A percentile compares a stretch with the other conserved stretches of the same genome.
Conservation (phyloP, 2,113 vertebrate genomes). For the Gymnarchus niloticus region DNA sequence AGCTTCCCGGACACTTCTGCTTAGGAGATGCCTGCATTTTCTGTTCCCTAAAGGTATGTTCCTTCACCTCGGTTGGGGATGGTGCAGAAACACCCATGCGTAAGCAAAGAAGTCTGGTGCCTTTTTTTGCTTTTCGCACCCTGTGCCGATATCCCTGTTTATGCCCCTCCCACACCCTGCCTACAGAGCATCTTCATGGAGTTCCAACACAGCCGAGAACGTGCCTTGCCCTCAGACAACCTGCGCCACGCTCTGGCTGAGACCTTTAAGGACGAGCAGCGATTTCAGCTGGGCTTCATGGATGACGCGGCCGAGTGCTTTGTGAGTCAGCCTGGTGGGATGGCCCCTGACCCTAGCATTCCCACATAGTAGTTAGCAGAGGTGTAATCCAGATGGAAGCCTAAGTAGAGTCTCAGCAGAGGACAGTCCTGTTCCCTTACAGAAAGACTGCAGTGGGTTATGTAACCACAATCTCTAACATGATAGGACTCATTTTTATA, state of each 20-base stretch:
- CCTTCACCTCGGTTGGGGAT: not conserved
- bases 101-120: too few relatives aligned
- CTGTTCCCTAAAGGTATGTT: constrained; percentile 89
- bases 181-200: constrained; percentile 86
- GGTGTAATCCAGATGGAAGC: not conserved
- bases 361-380: not conserved
- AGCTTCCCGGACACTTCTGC: constrained; percentile 86
- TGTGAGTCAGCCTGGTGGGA: constrained; percentile 66
- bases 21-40: constrained; percentile 94
- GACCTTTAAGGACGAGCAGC: constrained; percentile 93
- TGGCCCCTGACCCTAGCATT: not conserved
- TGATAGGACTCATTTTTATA: not conserved
- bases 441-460: not conserved
- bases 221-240: constrained; percentile 91
- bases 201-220: constrained; percentile 88
- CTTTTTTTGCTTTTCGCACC: not conserved
- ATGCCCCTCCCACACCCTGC: not conserved
- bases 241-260: constrained; percentile 89
- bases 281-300: constrained; percentile 97
- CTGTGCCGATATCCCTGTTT: not conserved
- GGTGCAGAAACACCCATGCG: not conserved
- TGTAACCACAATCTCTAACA: not conserved
- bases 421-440: not conserved
- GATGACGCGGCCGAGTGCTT: constrained; percentile 98
- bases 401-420: not conserved